phyloP scores from a whole-genome alignment of 1,140 invertebrate genomes.

The Druon quercuslanigerum region DNA sequence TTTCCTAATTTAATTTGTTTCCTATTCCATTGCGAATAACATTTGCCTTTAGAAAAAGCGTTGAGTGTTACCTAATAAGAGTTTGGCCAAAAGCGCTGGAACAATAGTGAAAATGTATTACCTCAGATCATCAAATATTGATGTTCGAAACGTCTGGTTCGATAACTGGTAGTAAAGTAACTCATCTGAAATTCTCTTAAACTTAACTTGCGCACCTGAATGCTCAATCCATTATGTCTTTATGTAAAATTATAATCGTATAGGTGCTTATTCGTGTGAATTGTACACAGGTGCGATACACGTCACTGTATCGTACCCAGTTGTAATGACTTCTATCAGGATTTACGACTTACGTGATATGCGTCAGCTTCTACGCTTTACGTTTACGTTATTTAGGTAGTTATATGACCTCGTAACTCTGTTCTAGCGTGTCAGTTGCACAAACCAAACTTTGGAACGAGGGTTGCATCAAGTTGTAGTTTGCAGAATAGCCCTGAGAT shows the following conservation, averaged over 20 bases:
- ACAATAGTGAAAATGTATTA: no score
- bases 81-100: no score
- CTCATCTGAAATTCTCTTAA: no score
- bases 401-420: conserved; percentile 58
- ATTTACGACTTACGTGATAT: conserved; percentile 58
- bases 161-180: no score
- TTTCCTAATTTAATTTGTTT: no score
- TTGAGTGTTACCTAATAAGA: no score
- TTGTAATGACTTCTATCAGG: conserved; percentile 31
- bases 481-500: background rate
- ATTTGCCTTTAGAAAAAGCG: no score
- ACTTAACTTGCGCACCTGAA: no score
- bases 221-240: no score
- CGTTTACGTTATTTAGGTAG: conserved; percentile 53
- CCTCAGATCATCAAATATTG: no score
- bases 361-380: conserved; percentile 51
- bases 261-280: background rate
- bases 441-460: conserved; percentile 48
- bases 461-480: conserved; percentile 33
- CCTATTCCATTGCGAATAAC: no score
- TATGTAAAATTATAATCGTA: background rate
- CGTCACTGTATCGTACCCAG: background rate
- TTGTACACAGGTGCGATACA: background rate
- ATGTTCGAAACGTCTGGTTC: no score
- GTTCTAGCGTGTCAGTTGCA: conserved; percentile 50